Percentiles rank a stretch among this genome's conserved stretches.
phyloP scores from a whole-genome alignment of 2,888 invertebrate genomes.

The Tetranychus truncatus region DNA sequence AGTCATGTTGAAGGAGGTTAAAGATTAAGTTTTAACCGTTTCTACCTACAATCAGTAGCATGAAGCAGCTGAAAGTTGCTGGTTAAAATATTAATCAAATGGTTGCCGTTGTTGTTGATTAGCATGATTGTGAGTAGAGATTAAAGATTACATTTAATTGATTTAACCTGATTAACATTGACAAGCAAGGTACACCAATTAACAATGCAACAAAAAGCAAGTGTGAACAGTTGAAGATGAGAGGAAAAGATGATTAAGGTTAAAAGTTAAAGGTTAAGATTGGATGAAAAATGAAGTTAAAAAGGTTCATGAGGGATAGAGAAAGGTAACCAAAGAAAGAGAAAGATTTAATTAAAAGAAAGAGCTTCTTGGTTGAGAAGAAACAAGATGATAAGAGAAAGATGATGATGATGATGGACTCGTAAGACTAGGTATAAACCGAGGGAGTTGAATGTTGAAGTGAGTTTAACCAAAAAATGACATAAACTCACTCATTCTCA shows the following conservation, averaged over 20 bases:
- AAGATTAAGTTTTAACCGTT: no score
- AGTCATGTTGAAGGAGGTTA: no score
- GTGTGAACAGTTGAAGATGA: not conserved
- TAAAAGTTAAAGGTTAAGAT: not conserved
- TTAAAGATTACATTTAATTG: no score
- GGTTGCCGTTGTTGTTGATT: no score
- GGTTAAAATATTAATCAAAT: no score
- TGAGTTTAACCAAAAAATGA: not conserved
- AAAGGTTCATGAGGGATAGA: not conserved
- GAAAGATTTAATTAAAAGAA: not conserved
- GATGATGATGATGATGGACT: not conserved
- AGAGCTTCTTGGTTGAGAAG: not conserved
- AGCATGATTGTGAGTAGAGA: no score
- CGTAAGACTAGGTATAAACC: not conserved
- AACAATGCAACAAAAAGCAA: not conserved
- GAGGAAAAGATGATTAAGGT: constrained; percentile 1
- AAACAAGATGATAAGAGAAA: not conserved
- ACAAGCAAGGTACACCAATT: not conserved
- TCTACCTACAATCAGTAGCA: no score
- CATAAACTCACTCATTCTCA: not conserved
- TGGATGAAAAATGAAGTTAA: not conserved
- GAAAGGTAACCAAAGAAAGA: not conserved
- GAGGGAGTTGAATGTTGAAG: not conserved
- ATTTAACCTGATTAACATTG: no score
- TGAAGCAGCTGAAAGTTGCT: no score